Evolutionary conservation across 2,888 invertebrate species (phyloP), one percentile per base, ranked within the genome.

Genomic region (Dolichopus griseipennis): DNA sequence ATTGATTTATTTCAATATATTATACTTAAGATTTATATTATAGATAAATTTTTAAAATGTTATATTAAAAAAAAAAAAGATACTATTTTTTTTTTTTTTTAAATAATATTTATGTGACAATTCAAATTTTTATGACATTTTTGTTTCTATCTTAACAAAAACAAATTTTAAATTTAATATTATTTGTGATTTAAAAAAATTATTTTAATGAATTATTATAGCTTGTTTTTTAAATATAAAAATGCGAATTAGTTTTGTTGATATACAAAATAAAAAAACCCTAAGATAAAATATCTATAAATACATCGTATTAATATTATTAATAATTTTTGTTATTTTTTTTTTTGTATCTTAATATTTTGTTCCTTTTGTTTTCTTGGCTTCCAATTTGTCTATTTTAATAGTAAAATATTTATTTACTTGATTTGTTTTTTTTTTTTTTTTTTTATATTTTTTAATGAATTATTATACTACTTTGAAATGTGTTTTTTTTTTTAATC

Each of bases 361-460:
- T 41, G 3, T 41, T 52, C 18, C 15, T 18, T 52, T 52, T 52
- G 52, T 52, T 52, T 52, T 52, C 52, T 1, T 52, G n/a, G 52
- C 52, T 52, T 52, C 52, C 52, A 52, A 52, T 52, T 52, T 52
- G 52, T 52, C 52, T 52, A n/a, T 52, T 52, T 52, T 52, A 37
- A 37, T 27, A 52, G 52, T 52, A 52, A 41, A 41, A 41, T 52
- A 18, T 52, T 41, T 41, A 41, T 41, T 41, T 41, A 5, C 52
- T 37, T 10, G 37, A 10, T 37, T 37, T 37, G 37, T 37, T 10
- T 37, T 37, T 37, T 37, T 37, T 7, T 18, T 52, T 52, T 52
- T 52, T 4, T 52, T 12, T 52, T 18, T 52, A 15, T 15, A 18
- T 4, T 27, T 27, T 52, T 52, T 52, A 18, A 18, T 52, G 52